phyloP scores from a whole-genome alignment of 2,888 invertebrate genomes.

The Pseudolycoriella hygida region DNA sequence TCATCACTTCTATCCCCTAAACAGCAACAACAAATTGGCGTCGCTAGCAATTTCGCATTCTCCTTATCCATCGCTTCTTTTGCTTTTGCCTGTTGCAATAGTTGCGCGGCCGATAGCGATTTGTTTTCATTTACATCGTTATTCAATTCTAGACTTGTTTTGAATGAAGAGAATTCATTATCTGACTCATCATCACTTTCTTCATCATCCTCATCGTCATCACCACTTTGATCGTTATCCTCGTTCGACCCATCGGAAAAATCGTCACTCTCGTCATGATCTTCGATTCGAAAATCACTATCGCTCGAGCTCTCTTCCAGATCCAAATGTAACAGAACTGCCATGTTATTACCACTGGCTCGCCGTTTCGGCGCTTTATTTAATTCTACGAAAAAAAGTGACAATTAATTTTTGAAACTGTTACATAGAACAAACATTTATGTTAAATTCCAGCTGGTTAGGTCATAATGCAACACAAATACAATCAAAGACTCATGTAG shows the following conservation, averaged over 20 bases:
- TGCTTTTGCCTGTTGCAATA: constrained; percentile 10
- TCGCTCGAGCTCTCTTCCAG: constrained; percentile 85
- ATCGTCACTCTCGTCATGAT: constrained; percentile 56
- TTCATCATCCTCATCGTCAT: constrained; percentile 8
- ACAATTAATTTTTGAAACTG: background rate
- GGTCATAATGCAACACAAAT: too few species aligned
- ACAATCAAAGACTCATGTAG: too few species aligned
- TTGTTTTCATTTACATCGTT: background rate
- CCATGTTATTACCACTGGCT: background rate
- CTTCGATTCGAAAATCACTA: constrained; percentile 84
- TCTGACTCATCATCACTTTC: constrained; percentile 5
- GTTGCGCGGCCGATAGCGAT: background rate
- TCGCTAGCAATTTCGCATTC: constrained; percentile 37
- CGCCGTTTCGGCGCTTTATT: constrained; percentile 3
- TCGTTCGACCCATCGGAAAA: constrained; percentile 22
- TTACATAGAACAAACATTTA: too few species aligned
- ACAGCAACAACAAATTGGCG: constrained; percentile 82
- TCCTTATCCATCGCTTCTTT: constrained; percentile 15
- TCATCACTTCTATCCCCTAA: constrained; percentile 84
- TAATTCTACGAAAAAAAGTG: background rate
- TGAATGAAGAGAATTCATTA: constrained; percentile 13
- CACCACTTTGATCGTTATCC: constrained; percentile 11
- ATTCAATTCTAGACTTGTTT: constrained; percentile 7
- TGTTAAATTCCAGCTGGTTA: too few species aligned
- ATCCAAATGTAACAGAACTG: constrained; percentile 43